phyloP scores from a whole-genome alignment of 2,797 vertebrate genomes.

The Ctenochaetus hawaiiensis region DNA sequence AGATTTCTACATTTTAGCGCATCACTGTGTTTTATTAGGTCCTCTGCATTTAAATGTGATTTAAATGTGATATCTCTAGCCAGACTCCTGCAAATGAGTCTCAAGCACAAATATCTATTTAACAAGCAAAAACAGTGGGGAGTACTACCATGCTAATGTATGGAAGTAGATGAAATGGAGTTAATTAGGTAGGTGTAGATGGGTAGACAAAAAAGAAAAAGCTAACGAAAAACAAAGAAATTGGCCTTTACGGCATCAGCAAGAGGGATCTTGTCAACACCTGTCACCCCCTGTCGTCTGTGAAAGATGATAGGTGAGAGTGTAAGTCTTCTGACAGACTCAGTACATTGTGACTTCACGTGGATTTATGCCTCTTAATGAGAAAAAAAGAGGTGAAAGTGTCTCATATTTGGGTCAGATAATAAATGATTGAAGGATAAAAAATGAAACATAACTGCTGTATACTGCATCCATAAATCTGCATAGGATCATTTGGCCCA shows the following conservation, averaged over 20 bases:
- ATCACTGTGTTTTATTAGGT: too few species aligned
- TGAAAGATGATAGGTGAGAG: constrained; percentile 49
- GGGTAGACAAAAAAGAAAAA: neutral
- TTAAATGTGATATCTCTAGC: too few species aligned
- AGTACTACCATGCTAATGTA: constrained; percentile 4
- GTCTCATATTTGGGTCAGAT: constrained; percentile 32
- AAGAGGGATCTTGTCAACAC: constrained; percentile 39
- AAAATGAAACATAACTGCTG: constrained; percentile 47
- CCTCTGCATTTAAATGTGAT: too few species aligned
- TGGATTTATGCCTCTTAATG: constrained; percentile 34
- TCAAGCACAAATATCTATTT: constrained; percentile 15
- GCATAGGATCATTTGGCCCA: constrained; percentile 51
- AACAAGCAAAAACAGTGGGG: constrained; percentile 7
- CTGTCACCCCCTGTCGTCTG: constrained; percentile 34
- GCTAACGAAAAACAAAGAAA: constrained; percentile 45
- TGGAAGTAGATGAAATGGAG: constrained; percentile 24
- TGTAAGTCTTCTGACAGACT: constrained; percentile 20
- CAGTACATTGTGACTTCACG: neutral
- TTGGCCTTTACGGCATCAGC: constrained; percentile 39
- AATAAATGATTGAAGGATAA: constrained; percentile 44
- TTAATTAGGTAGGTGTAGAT: constrained; percentile 47
- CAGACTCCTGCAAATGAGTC: neutral
- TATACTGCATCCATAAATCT: constrained; percentile 61
- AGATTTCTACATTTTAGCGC: too few species aligned
- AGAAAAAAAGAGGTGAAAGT: constrained; percentile 14